A percentile compares a stretch with the other conserved stretches of the same genome.
phyloP scores from a whole-genome alignment of 2,888 invertebrate genomes.

The Aradus depressus region DNA sequence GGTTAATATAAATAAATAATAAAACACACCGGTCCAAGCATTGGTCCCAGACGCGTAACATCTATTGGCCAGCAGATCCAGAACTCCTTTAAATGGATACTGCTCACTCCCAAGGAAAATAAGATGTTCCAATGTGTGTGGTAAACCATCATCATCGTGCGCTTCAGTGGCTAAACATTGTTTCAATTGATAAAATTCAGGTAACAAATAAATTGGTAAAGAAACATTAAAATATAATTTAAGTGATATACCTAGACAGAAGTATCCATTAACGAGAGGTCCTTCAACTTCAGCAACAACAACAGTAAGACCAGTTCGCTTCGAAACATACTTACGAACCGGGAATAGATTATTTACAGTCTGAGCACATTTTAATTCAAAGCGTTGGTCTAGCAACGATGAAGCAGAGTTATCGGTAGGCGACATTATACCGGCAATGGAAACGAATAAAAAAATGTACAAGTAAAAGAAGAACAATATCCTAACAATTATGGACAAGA shows the following conservation, averaged over 20 bases:
- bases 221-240: conserved; percentile 4
- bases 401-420: conserved; percentile 5
- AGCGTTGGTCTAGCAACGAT: conserved; percentile 30
- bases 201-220: not conserved
- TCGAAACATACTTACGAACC: conserved; percentile 67
- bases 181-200: not conserved
- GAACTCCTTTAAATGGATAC: conserved; percentile 79
- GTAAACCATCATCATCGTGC: conserved; percentile 81
- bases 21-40: conserved; percentile 61
- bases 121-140: conserved; percentile 85
- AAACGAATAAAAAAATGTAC: no score
- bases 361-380: conserved; percentile 48
- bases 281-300: conserved; percentile 78
- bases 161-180: conserved; percentile 68
- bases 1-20: no score
- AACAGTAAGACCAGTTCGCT: conserved; percentile 66
- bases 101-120: conserved; percentile 82
- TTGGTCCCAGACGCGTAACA: conserved; percentile 87
- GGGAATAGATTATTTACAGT: conserved; percentile 62
- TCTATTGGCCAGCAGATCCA: conserved; percentile 79
- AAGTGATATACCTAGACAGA: conserved; percentile 58
- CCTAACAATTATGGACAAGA: no score
- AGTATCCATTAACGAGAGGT: conserved; percentile 80
- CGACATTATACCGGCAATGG: conserved; percentile 12
- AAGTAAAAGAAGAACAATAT: no score